These are phyloP conservation scores for Cheilosia urbana DNA, from an alignment of 2,888 invertebrate genomes.

Conservation along the genomic window DNA sequence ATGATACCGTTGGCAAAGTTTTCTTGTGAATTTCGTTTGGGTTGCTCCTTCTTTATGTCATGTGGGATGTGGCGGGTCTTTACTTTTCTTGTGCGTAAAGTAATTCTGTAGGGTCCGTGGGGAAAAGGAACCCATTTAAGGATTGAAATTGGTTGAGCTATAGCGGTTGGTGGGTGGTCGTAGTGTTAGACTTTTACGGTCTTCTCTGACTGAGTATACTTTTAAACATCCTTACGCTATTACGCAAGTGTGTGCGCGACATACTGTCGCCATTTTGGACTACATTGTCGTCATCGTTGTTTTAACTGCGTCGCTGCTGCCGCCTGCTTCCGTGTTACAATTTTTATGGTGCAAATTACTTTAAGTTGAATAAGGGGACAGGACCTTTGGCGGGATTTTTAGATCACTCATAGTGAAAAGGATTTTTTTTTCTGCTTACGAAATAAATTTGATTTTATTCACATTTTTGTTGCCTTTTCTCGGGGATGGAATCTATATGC, in stretches of 20 bases:
- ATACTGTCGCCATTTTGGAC: slow-evolving; percentile 58
- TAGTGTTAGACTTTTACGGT: slow-evolving; percentile 46
- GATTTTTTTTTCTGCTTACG: slow-evolving; percentile 29
- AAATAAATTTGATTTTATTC: slow-evolving; percentile 43
- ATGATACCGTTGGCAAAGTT: neutral
- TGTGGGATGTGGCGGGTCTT: slow-evolving; percentile 15
- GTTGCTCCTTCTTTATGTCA: neutral
- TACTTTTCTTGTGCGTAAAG: slow-evolving; percentile 12
- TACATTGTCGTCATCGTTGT: slow-evolving; percentile 32
- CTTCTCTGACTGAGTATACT: slow-evolving; percentile 10
- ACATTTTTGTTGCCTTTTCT: neutral
- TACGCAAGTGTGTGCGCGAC: slow-evolving; percentile 55
- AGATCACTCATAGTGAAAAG: slow-evolving; percentile 65
- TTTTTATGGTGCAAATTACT: slow-evolving; percentile 49
- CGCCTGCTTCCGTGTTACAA: slow-evolving; percentile 29
- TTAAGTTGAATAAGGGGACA: slow-evolving; percentile 41
- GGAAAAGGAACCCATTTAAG: slow-evolving; percentile 26
- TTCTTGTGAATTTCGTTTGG: neutral
- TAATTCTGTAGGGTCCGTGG: slow-evolving; percentile 1
- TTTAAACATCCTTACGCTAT: slow-evolving; percentile 5
- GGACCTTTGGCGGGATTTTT: slow-evolving; percentile 31
- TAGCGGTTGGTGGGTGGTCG: slow-evolving; percentile 53
- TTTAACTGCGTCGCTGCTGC: neutral
- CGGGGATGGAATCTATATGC: neutral
- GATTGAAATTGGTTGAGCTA: slow-evolving; percentile 62